These are phyloP conservation scores for Lysiphlebus fabarum DNA, from an alignment of 1,140 invertebrate genomes.

Conservation along the genomic window DNA sequence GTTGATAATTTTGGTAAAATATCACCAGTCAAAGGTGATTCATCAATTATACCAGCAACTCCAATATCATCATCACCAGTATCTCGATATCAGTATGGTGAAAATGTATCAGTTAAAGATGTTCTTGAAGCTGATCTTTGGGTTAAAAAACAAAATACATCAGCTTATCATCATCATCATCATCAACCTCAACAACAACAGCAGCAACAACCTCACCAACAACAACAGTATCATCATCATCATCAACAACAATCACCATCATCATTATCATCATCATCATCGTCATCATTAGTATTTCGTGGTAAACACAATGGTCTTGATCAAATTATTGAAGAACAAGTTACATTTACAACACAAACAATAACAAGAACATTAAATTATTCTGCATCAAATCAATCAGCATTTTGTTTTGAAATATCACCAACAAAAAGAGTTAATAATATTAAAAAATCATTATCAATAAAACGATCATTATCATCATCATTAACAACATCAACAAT, in stretches of 20 bases:
- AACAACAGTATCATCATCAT: no score
- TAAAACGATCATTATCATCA: neutral
- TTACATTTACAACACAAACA: conserved; percentile 13
- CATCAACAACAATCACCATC: no score
- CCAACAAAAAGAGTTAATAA: conserved; percentile 32
- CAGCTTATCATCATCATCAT: no score
- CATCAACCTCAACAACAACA: no score
- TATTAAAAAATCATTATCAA: conserved; percentile 25
- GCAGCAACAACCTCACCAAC: no score
- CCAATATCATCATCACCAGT: conserved; percentile 28
- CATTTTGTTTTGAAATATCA: conserved; percentile 38
- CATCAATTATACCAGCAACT: neutral
- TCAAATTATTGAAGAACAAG: conserved; percentile 22
- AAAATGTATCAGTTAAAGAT: conserved; percentile 30
- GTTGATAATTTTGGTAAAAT: conserved; percentile 25
- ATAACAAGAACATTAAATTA: neutral
- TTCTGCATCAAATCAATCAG: conserved; percentile 14
- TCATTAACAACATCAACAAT: neutral
- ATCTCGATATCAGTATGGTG: conserved; percentile 12
- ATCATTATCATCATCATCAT: no score
- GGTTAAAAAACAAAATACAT: conserved; percentile 20
- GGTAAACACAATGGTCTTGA: conserved; percentile 1
- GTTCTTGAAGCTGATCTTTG: conserved; percentile 42
- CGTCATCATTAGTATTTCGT: neutral
- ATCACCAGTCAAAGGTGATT: neutral